A percentile compares a stretch with the other conserved stretches of the same genome.
These are phyloP conservation scores for Chaetorhynchus papuensis DNA, from an alignment of 2,113 vertebrate genomes.

Conservation along the genomic window DNA sequence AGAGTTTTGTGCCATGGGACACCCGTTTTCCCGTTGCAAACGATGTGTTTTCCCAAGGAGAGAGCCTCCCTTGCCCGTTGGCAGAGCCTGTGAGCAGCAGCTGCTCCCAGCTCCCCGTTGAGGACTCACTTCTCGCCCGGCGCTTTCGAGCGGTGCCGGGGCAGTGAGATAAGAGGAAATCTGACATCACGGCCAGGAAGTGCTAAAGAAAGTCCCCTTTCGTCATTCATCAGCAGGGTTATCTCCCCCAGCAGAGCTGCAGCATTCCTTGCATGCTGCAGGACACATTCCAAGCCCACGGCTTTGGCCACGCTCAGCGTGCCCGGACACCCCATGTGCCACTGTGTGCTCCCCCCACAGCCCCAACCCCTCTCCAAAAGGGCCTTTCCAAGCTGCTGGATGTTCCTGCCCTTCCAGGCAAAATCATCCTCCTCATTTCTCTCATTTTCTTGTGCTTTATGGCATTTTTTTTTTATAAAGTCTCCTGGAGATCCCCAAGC, in stretches of 20 bases:
- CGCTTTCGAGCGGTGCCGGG: background rate
- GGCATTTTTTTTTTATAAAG: rapidly evolving
- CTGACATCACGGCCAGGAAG: slow-evolving; percentile 14
- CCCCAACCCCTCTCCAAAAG: background rate
- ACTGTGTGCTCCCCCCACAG: background rate
- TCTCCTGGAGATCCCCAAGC: background rate
- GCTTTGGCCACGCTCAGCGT: background rate
- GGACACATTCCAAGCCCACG: background rate
- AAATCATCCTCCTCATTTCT: rapidly evolving
- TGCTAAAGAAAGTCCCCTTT: background rate
- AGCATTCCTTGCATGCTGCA: background rate
- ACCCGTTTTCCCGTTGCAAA: background rate
- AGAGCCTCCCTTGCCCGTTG: background rate
- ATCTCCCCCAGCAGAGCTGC: background rate
- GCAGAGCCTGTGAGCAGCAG: background rate
- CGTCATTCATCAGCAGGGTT: background rate
- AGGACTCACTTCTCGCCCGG: background rate
- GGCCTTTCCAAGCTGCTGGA: background rate
- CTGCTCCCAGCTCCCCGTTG: background rate
- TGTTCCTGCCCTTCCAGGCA: background rate
- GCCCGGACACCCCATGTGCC: background rate
- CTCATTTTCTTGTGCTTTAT: background rate
- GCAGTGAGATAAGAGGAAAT: background rate
- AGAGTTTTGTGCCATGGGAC: background rate
- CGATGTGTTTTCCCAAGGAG: background rate